Conservation (phyloP, 2,113 vertebrate species). For the Rhynchopsitta pachyrhyncha region DNA sequence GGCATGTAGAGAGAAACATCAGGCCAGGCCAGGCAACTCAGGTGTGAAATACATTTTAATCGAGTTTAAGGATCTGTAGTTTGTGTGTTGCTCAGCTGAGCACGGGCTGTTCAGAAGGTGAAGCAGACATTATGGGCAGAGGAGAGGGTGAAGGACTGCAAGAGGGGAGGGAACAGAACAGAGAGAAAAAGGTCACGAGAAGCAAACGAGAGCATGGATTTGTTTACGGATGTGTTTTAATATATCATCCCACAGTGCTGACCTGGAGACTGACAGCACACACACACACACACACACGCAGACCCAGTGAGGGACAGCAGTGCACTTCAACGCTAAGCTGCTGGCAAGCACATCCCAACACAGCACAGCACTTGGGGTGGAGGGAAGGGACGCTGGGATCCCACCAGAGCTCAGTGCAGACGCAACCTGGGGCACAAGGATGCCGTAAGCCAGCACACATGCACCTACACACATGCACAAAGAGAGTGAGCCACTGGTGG, state of each 20-base stretch:
- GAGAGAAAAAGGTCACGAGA: conserved; percentile 12
- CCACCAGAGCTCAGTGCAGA: neutral
- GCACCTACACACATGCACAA: conserved; percentile 44
- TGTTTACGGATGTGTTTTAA: conserved; percentile 22
- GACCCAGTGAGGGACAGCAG: neutral
- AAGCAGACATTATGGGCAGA: conserved; percentile 34
- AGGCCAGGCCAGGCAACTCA: neutral
- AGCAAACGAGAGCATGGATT: conserved; percentile 33
- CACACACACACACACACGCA: neutral
- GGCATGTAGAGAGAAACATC: neutral
- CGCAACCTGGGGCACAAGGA: neutral
- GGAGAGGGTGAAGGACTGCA: neutral
- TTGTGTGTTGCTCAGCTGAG: conserved; percentile 51
- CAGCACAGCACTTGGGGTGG: neutral
- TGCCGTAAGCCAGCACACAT: neutral
- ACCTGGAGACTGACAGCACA: neutral
- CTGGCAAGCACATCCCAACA: conserved; percentile 32
- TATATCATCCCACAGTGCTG: neutral
- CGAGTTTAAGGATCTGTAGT: conserved; percentile 46
- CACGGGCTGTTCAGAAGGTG: conserved; percentile 23
- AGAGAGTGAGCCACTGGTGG: neutral
- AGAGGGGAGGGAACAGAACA: conserved; percentile 12
- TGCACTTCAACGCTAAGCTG: neutral
- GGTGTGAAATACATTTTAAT: conserved; percentile 71
- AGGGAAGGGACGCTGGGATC: neutral